A percentile compares a stretch with the other conserved stretches of the same genome.
Conservation (phyloP, 2,113 vertebrate species). For the Tyrannus savana region DNA sequence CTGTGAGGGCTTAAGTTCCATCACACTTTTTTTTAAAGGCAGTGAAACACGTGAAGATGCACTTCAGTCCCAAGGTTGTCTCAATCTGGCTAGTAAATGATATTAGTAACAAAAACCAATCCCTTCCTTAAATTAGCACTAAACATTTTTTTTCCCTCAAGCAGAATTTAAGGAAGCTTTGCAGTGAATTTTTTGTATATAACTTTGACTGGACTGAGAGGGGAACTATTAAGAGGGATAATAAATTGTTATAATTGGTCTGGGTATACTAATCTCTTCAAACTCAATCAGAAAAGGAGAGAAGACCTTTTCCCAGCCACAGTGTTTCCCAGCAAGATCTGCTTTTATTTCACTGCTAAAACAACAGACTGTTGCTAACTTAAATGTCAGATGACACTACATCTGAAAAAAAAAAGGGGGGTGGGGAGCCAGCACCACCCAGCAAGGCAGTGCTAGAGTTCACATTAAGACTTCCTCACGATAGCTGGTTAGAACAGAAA, state of each 20-base stretch:
- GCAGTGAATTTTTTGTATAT: conserved; percentile 25
- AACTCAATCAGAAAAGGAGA: conserved; percentile 15
- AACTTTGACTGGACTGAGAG: conserved; percentile 45
- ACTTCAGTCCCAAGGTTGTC: not conserved
- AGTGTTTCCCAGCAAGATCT: conserved; percentile 65
- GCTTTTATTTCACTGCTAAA: conserved; percentile 74
- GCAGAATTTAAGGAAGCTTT: conserved; percentile 66
- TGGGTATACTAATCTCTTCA: not conserved
- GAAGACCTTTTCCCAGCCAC: conserved; percentile 49
- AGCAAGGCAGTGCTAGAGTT: conserved; percentile 28
- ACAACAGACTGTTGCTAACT: conserved; percentile 78
- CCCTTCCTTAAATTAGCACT: conserved; percentile 38
- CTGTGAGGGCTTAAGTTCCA: conserved; percentile 31
- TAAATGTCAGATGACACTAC: conserved; percentile 73
- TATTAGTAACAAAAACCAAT: conserved; percentile 9
- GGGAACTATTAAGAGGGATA: conserved; percentile 37
- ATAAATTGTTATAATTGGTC: conserved; percentile 21
- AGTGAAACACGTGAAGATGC: conserved; percentile 24
- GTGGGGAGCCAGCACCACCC: conserved; percentile 31
- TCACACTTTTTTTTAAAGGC: not conserved
- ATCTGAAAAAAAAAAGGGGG: not conserved
- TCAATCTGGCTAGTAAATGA: conserved; percentile 33
- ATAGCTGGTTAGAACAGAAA: conserved; percentile 39
- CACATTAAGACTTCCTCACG: conserved; percentile 31
- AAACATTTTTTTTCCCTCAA: not conserved